phyloP scores from a whole-genome alignment of 1,140 invertebrate species.

The Hycleus phaleratus region DNA sequence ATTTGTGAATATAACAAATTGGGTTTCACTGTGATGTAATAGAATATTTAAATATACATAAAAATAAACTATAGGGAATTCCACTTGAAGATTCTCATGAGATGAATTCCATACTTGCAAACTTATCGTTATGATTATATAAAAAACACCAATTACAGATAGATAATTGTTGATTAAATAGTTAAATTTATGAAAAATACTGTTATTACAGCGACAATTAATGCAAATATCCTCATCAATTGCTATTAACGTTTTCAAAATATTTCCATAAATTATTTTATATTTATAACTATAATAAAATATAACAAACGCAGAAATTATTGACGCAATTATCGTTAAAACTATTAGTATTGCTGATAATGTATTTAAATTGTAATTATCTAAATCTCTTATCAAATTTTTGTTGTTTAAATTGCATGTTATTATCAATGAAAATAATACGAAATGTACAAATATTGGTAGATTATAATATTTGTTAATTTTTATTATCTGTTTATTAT shows the following conservation, averaged over 20 bases:
- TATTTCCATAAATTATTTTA: background rate
- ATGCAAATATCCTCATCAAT: background rate
- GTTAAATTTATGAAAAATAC: background rate
- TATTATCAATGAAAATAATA: background rate
- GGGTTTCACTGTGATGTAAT: slow-evolving; percentile 1
- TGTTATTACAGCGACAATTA: background rate
- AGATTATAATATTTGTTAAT: slow-evolving; percentile 1
- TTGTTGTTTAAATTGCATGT: background rate
- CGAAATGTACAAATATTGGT: background rate
- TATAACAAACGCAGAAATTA: background rate
- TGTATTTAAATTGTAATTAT: slow-evolving; percentile 6
- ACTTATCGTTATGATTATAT: background rate
- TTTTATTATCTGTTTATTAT: background rate
- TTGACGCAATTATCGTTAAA: background rate
- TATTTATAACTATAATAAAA: background rate
- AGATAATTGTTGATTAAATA: background rate
- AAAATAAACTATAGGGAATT: background rate
- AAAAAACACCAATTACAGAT: background rate
- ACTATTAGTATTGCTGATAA: slow-evolving; percentile 1
- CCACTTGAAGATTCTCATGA: background rate
- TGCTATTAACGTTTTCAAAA: background rate
- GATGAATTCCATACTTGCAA: background rate
- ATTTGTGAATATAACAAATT: background rate
- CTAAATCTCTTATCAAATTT: background rate
- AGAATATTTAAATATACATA: background rate